Evolutionary conservation across 1,140 invertebrate species (phyloP), one percentile per base, ranked within the genome.

Genomic region (Zaprionus capensis): DNA sequence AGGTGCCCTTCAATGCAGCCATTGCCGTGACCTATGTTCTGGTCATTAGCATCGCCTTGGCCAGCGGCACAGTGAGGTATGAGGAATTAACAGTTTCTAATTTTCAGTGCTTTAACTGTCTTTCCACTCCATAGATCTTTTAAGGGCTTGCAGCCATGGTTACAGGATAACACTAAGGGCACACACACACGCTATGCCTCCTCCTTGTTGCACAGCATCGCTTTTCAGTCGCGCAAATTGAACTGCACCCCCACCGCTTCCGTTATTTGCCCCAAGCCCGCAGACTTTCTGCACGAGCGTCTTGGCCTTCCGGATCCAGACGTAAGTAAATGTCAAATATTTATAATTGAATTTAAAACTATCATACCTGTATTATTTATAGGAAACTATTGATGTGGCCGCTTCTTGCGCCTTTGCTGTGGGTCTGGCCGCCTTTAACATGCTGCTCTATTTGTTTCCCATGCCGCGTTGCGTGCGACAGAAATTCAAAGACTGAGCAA

Each of bases 361-460:
- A 12, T 6, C n/a, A 5, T 15, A 44, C 24, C 5, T 46, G 5
- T 6, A 24, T 26, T 4, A 9, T 17, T 15, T 44, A 1, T n/a
- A 94, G 94, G 92, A 93, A 93, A 76, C 88, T 69, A 65, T 94
- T 93, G 83, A 94, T 94, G 94, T 98, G 55, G 95, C 96, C 1
- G 95, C 98, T n/a, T 96, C 96, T 0, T 95, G 98, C 71, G 96
- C 96, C 0, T 98, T 98, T 88, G 95, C 96, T 1, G 93, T 97
- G 6, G 96, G 96, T 11, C 94, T 97, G 62, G 95, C 96, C 70
- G 94, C 98, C 57, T 94, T 98, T 0, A 98, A 98, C 88, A 95
- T 97, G 80, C 94, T 98, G 62, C 93, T 98, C 17, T 98, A 98
- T 93, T 93, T 98, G 14, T 94, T 98, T 71, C 97, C 97, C 0